These are phyloP conservation scores for Acromyrmex heyeri DNA, from an alignment of 1,140 invertebrate genomes.

Conservation along the genomic window DNA sequence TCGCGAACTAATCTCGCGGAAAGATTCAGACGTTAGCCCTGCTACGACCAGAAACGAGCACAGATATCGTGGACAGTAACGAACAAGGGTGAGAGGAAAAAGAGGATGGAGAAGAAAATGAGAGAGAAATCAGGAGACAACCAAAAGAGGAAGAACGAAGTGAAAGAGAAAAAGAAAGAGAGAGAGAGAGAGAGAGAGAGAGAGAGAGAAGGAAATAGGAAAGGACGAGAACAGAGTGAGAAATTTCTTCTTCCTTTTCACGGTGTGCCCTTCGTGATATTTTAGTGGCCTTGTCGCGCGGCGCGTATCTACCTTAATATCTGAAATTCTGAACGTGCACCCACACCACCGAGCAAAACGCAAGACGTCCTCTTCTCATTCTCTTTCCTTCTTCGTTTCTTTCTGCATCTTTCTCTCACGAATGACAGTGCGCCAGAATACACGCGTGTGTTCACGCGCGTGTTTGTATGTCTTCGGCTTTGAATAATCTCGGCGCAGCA, in stretches of 20 bases:
- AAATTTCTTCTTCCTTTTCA: conserved; percentile 58
- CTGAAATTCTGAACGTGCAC: conserved; percentile 76
- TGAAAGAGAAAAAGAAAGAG: neutral
- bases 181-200: conserved; percentile 14
- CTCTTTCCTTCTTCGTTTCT: neutral
- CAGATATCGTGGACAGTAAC: conserved; percentile 28
- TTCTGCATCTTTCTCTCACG: conserved; percentile 29
- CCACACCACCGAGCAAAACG: conserved; percentile 68
- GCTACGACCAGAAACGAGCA: conserved; percentile 15
- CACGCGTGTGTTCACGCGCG: conserved; percentile 44
- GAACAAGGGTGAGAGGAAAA: neutral
- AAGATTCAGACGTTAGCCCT: conserved; percentile 61
- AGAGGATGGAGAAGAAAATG: conserved; percentile 33
- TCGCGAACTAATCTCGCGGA: conserved; percentile 69
- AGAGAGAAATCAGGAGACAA: conserved; percentile 46
- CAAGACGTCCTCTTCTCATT: conserved; percentile 35
- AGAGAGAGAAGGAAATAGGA: neutral
- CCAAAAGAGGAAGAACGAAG: neutral
- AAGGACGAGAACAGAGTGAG: conserved; percentile 28
- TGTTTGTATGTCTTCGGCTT: conserved; percentile 61
- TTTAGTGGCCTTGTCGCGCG: conserved; percentile 66
- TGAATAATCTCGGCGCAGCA: conserved; percentile 82
- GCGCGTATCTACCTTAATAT: conserved; percentile 76
- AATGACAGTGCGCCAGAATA: conserved; percentile 8
- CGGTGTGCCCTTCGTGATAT: conserved; percentile 68